Evolutionary conservation across 2,797 vertebrate genomes (phyloP), one percentile per base, ranked within the genome.

Genomic region (Remorina albescens): DNA sequence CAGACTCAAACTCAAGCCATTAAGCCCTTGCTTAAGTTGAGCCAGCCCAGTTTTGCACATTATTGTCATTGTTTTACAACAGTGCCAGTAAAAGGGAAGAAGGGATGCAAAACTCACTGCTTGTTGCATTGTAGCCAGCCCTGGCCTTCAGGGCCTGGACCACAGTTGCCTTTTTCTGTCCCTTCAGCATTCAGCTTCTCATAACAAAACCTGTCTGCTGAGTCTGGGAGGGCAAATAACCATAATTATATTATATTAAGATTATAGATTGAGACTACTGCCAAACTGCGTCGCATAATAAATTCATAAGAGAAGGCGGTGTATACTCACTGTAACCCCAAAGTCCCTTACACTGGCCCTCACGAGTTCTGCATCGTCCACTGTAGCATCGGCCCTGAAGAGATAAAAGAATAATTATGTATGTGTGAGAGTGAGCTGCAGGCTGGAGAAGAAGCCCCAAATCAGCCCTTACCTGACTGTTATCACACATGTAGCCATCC

Each of bases 401-500:
- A 41, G 23, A 56, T 0, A 12, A 65, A 32, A 34, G n/a, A 42
- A 8, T 3, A n/a, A 37, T 71, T 1, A 71, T 44, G 21, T 18
- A 5, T 2, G 9, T 15, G 2, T 21, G 36, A 28, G 23, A 51
- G 19, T 16, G 39, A 37, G n/a, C 8, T 13, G 39, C 25, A 49
- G 25, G 41, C 0, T 1, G 2, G 12, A 69, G 65, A 55, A 39
- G 3, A 9, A 0, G 13, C 2, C 30, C 25, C 12, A 21, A 28
- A 67, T 0, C 18, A 36, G 23, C 39, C 5, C 76, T 81, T 92
- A 99, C 98, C 96, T 99, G 96, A 76, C 87, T 92, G 73, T 78
- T 95, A 65, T 99, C 97, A 87, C 98, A 99, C 0, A 94, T 93
- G 92, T 99, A 99, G 51, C 98, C 98, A 74, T 99, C 98, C 93